Percentiles rank a stretch among this genome's conserved stretches.
phyloP scores from a whole-genome alignment of 2,113 vertebrate species.

The Cranoglanis bouderius region DNA sequence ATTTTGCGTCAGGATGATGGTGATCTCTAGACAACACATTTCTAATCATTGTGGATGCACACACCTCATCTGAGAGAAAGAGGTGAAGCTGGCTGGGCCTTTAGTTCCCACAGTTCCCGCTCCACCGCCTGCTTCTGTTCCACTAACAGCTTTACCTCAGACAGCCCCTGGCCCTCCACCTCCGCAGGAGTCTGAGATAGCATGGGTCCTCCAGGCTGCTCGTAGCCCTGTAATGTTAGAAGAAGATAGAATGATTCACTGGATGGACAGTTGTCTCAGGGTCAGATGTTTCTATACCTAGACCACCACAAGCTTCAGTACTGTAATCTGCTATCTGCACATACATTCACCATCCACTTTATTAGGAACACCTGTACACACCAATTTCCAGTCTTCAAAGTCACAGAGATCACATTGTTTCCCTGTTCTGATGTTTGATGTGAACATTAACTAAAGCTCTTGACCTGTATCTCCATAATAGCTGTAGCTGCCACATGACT shows the following conservation, averaged over 20 bases:
- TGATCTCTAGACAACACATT: background rate
- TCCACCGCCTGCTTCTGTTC: slow-evolving; percentile 79
- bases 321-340: background rate
- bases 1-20: background rate
- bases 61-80: slow-evolving; percentile 87
- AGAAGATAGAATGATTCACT: background rate
- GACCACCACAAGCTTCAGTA: background rate
- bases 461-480: background rate
- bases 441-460: background rate
- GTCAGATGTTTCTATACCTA: background rate
- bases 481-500: too few species aligned
- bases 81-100: slow-evolving; percentile 85
- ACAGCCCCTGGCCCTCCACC: slow-evolving; percentile 65
- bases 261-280: background rate
- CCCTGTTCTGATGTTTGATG: background rate
- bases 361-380: background rate
- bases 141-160: slow-evolving; percentile 72
- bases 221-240: slow-evolving; percentile 36
- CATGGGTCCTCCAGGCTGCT: slow-evolving; percentile 21
- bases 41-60: background rate
- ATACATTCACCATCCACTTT: background rate
- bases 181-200: background rate
- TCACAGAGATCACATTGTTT: background rate
- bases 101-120: slow-evolving; percentile 81
- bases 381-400: background rate